Conservation (phyloP, 1,140 invertebrate genomes). For the Philopotamus ludificatus region DNA sequence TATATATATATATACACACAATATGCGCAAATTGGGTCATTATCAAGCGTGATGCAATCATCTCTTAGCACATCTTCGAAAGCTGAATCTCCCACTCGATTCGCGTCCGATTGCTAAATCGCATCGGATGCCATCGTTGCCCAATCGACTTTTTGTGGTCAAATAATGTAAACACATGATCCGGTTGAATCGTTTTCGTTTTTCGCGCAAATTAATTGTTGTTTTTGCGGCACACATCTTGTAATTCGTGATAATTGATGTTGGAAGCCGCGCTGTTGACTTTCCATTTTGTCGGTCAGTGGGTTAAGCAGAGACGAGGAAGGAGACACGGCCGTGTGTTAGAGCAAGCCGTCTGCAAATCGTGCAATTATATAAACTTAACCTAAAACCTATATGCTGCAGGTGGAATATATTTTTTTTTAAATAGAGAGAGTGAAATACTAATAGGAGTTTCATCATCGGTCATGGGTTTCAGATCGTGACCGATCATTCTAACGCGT, state of each 20-base stretch:
- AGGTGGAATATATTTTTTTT: conserved; percentile 17
- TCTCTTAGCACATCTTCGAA: neutral
- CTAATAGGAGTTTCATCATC: conserved; percentile 11
- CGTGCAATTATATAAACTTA: conserved; percentile 27
- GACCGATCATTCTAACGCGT: neutral
- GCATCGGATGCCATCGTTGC: neutral
- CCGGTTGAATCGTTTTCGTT: no score
- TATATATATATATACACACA: no score
- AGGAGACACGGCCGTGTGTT: neutral
- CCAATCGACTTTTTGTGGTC: neutral
- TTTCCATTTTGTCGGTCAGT: conserved; percentile 29
- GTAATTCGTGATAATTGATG: neutral
- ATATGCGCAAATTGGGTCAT: conserved; percentile 6
- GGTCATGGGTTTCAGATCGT: conserved; percentile 4
- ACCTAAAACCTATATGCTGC: conserved; percentile 12
- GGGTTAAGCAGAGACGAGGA: conserved; percentile 3
- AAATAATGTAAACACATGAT: no score
- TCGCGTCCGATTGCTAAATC: neutral
- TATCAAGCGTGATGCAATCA: conserved; percentile 3
- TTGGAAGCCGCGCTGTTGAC: conserved; percentile 4
- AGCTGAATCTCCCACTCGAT: neutral
- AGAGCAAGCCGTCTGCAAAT: neutral
- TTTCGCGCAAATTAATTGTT: no score
- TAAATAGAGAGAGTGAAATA: conserved; percentile 5
- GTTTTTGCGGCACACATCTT: no score